A percentile compares a stretch with the other conserved stretches of the same genome.
Conservation (phyloP, 2,113 vertebrate genomes). For the Alexandromys fortis region DNA sequence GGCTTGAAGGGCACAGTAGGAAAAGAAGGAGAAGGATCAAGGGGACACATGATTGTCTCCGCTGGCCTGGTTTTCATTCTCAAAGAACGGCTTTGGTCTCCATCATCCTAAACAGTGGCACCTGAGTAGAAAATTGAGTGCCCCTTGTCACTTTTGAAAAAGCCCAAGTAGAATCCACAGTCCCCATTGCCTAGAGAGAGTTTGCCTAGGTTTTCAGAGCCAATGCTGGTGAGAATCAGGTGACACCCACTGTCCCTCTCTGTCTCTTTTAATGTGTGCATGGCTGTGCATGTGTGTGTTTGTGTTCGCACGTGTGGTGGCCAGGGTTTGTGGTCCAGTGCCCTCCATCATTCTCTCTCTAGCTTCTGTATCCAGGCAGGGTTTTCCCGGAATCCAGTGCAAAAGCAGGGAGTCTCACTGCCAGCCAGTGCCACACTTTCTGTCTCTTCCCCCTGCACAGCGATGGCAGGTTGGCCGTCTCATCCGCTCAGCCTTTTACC, state of each 20-base stretch:
- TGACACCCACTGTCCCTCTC: background rate
- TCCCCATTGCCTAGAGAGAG: background rate
- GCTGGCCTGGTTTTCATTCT: background rate
- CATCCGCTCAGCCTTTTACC: background rate
- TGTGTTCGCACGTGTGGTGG: background rate
- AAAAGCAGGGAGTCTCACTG: background rate
- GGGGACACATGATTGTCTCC: background rate
- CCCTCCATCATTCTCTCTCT: background rate
- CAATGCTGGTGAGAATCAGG: background rate
- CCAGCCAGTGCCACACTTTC: background rate
- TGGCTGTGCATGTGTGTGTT: background rate
- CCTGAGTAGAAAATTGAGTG: background rate
- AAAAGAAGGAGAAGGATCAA: background rate
- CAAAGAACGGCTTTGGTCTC: background rate
- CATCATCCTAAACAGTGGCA: background rate
- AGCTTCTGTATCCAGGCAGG: background rate
- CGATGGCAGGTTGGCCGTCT: background rate
- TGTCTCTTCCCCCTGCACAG: background rate
- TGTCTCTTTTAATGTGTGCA: background rate
- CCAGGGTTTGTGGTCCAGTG: background rate
- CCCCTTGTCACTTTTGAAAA: background rate
- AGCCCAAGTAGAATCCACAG: rapidly evolving
- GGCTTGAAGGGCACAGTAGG: background rate
- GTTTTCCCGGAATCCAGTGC: background rate
- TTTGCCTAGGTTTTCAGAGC: background rate